Evolutionary conservation across 2,797 vertebrate genomes (phyloP), one percentile per base, ranked within the genome.

Genomic region (Epinephelus awoara): DNA sequence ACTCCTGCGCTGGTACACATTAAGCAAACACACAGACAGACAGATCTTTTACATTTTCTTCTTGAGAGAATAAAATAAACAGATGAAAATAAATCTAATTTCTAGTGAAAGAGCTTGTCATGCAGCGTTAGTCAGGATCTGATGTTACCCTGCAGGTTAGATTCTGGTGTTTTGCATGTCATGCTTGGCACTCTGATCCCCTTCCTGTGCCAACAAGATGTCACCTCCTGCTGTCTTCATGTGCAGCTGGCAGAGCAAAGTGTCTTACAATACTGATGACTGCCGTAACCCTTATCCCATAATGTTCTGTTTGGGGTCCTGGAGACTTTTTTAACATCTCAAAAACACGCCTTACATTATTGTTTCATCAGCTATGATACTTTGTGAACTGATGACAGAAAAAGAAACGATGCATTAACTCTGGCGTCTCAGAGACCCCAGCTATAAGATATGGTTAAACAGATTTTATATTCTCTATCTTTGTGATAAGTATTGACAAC

Each of bases 161-260:
- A 77, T 42, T 75, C n/a, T 50, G 64, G 40, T 71, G 62, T 42
- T 77, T 62, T 65, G 67, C 3, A 11, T 73, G 65, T 62, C 50
- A 63, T 42, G 77, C 42, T 59, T 71, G 61, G 52, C 42, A 25
- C 68, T 47, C 61, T 82, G 70, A 51, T 70, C 65, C 76, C 73
- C 59, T 72, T 70, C 74, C 61, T 57, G 52, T 86, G 83, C 79
- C 84, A 90, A 77, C 67, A 76, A 65, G 52, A 74, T 85, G 84
- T 82, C 85, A 74, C 64, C 77, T 75, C 67, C 64, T 21, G 44
- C 68, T 59, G 34, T 55, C 57, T 63, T 78, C 51, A 64, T 76
- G 67, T 79, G 62, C 59, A 65, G 56, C 75, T 67, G 61, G 75
- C 42, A 46, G 29, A 61, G 67, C 19, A 9, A 65, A 65, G 57